Evolutionary conservation across 2,888 invertebrate species (phyloP).

Genomic region (Epinotia ramella): DNA sequence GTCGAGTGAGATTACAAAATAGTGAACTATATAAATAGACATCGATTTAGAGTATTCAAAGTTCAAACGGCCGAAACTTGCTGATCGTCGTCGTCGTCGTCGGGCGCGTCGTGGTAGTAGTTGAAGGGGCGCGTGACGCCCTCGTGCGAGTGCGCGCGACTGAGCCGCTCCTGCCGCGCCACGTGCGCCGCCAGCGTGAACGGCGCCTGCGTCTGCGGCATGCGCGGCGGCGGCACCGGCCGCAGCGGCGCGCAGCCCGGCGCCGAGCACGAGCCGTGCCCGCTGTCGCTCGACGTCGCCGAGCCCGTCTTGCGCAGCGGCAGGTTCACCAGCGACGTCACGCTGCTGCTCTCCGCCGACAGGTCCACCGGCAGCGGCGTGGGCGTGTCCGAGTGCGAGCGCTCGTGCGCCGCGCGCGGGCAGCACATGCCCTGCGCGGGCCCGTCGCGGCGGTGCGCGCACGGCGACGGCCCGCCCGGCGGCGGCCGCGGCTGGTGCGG

Average conservation of each 20-base stretch:
- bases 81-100: slow-evolving; percentile 83
- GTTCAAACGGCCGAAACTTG: slow-evolving; percentile 82
- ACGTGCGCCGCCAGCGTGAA: slow-evolving; percentile 95
- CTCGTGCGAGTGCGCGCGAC: slow-evolving; percentile 94
- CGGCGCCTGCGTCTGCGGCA: slow-evolving; percentile 92
- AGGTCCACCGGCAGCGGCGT: slow-evolving; percentile 94
- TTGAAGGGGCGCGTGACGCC: slow-evolving; percentile 92
- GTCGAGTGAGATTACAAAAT: slow-evolving; percentile 83
- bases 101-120: slow-evolving; percentile 85
- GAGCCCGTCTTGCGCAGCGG: slow-evolving; percentile 96
- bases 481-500: slow-evolving; percentile 93
- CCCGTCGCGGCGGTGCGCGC: slow-evolving; percentile 87
- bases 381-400: slow-evolving; percentile 95
- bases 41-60: slow-evolving; percentile 72
- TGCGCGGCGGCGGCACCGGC: slow-evolving; percentile 88
- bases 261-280: slow-evolving; percentile 91
- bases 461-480: slow-evolving; percentile 87
- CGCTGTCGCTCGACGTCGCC: slow-evolving; percentile 96
- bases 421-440: slow-evolving; percentile 79
- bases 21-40: slow-evolving; percentile 80
- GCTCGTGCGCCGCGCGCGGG: slow-evolving; percentile 90
- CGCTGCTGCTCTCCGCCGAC: slow-evolving; percentile 97
- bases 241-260: slow-evolving; percentile 85
- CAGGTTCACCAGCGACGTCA: slow-evolving; percentile 95
- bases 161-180: slow-evolving; percentile 92